Base-by-base conservation (phyloP, 2,797 vertebrate genomes). In the Sebastes cheni region DNA sequence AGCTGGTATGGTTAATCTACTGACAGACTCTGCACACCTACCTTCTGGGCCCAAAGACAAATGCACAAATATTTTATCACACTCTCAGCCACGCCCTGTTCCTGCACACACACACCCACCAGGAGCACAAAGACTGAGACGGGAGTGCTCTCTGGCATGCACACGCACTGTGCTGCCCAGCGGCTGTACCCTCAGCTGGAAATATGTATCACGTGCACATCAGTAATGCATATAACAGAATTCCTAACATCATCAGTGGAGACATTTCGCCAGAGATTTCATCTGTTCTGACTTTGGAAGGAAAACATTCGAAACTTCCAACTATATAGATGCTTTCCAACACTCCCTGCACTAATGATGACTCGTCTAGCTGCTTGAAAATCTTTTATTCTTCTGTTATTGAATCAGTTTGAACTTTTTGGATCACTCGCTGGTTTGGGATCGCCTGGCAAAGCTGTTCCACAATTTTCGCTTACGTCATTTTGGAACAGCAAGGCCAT, bases 231-330 rank as follows among this genome's bases (percentile, higher is more conserved):
- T 46, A 39, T 42, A 66, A 39, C 61, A 75, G 61, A 72, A 82
- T 65, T 70, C 16, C 25, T 54, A 16, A 32, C 34, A 60, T 71
- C 52, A 30, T 67, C 13, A 75, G 14, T 27, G 6, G 50, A 52
- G 50, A 50, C 30, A 65, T 60, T 50, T 27, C 22, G 25, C 60
- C 77, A 32, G 52, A 64, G 30, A 74, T 60, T 70, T 74, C 46
- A 54, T 81, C 54, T 87, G 29, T 25, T 78, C 46, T 61, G 60
- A 70, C 23, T 70, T 83, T 65, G 39, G 30, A 75, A 58, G 46
- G 50, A 67, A 80, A 78, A 66, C 34, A 34, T 7, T 13, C 29
- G 6, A 78, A 64, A 50, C 62, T 60, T 81, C 27, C 61, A 72
- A 32, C 29, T 54, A n/a, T 52, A 59, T 50, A 62, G 12, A 42